phyloP scores from a whole-genome alignment of 2,888 invertebrate species.

The Lydus trimaculatus region DNA sequence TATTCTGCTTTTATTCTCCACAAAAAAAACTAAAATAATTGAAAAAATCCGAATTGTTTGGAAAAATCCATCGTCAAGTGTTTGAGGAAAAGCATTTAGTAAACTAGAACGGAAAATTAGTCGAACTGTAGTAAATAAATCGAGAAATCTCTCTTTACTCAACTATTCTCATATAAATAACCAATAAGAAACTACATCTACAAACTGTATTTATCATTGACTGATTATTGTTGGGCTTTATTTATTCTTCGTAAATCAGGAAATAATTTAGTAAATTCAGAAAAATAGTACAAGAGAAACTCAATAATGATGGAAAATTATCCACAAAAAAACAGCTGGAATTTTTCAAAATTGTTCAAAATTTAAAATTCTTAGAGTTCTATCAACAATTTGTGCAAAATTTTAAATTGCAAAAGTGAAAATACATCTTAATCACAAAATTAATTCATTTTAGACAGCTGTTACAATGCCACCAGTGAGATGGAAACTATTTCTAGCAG shows the following conservation, averaged over 20 bases:
- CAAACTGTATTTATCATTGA: neutral
- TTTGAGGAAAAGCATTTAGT: neutral
- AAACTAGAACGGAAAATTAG: constrained; percentile 8
- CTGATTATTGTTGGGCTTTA: neutral
- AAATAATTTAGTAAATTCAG: neutral
- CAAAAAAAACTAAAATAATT: too few relatives aligned
- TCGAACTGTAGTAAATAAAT: neutral
- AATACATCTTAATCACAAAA: neutral
- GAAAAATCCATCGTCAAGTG: neutral
- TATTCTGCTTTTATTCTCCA: neutral
- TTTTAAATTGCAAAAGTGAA: neutral
- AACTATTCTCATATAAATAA: neutral
- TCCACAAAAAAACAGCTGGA: too few relatives aligned
- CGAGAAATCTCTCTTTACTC: neutral
- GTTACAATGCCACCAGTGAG: constrained; percentile 47
- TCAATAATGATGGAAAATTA: neutral
- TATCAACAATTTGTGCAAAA: neutral
- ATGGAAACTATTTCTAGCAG: constrained; percentile 40
- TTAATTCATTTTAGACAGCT: constrained; percentile 18
- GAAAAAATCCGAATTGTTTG: neutral
- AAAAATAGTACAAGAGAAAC: neutral
- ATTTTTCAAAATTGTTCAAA: neutral
- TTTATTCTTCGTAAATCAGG: neutral
- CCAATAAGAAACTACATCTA: constrained; percentile 5
- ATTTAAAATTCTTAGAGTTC: neutral